Base-by-base conservation (phyloP, 2,797 vertebrate species). In the Buphagus erythrorhynchus region DNA sequence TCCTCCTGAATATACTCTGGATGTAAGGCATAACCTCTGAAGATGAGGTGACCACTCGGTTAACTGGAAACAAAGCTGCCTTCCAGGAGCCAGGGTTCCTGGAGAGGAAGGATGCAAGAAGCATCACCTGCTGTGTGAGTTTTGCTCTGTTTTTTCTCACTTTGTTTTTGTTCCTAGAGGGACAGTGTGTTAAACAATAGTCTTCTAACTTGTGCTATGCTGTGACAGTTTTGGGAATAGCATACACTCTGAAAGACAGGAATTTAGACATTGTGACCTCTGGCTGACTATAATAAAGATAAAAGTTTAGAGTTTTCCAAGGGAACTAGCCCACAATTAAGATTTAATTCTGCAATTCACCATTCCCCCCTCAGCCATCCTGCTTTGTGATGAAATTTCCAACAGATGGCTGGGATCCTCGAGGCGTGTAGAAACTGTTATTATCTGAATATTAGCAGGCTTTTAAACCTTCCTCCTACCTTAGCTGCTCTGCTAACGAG, bases 141-240 rank as follows among this genome's bases (percentile, higher is more conserved):
- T 91, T 77, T 86, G 54, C 57, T 90, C 25, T 62, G 38, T 5
- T 61, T 77, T 46, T 86, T 59, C 63, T 82, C 25, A 20, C 57
- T 89, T 85, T 93, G 22, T 69, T 96, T 91, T 87, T 77, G 21
- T 82, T 97, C 86, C 65, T 89, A 77, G 84, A 80, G 78, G 45
- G 46, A 65, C 42, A 85, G 35, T 35, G 4, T 31, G 13, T 75
- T 83, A 43, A 92, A 94, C 68, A 92, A 68, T 75, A 42, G 59
- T 57, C 9, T 71, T 76, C 42, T 48, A 35, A 51, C 20, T 74
- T 83, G 18, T 62, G 36, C 22, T 25, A 10, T 54, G 38, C 31
- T 85, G 54, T 57, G 69, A 40, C 33, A 35, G 33, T 69, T 85
- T 61, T 57, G 51, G 49, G 63, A 78, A 58, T 65, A 58, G 63